phyloP scores from a whole-genome alignment of 2,888 invertebrate species.

The Cheilosia vulpina region DNA sequence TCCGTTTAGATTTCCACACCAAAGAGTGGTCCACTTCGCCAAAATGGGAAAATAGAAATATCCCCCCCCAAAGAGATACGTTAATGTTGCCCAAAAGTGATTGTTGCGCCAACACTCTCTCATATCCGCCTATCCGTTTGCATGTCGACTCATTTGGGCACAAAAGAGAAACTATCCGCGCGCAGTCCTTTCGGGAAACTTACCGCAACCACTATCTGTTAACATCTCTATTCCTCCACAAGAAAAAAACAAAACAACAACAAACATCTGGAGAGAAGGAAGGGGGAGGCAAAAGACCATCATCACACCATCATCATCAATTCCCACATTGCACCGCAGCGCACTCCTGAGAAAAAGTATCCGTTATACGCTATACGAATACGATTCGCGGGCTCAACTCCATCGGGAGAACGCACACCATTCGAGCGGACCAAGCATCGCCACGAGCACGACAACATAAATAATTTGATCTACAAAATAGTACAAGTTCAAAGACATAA shows the following conservation, averaged over 20 bases:
- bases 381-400: slow-evolving; percentile 30
- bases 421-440: slow-evolving; percentile 41
- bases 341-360: slow-evolving; percentile 20
- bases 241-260: slow-evolving; percentile 13
- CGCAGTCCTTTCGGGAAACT: slow-evolving; percentile 45
- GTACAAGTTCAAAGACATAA: slow-evolving; percentile 75
- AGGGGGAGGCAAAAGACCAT: slow-evolving; percentile 52
- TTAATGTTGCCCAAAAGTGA: no score
- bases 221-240: slow-evolving; percentile 51
- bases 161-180: slow-evolving; percentile 45
- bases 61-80: no score
- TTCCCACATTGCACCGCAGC: slow-evolving; percentile 62
- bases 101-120: no score
- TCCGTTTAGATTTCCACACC: no score
- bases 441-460: slow-evolving; percentile 70
- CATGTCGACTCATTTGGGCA: slow-evolving; percentile 32
- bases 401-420: slow-evolving; percentile 58
- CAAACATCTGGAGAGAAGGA: slow-evolving; percentile 2
- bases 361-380: slow-evolving; percentile 47
- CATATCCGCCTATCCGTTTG: no score
- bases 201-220: slow-evolving; percentile 36
- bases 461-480: slow-evolving; percentile 75
- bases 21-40: no score
- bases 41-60: no score
- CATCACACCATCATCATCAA: slow-evolving; percentile 70